phyloP scores from a whole-genome alignment of 2,888 invertebrate species.

The Acrobasis repandana region DNA sequence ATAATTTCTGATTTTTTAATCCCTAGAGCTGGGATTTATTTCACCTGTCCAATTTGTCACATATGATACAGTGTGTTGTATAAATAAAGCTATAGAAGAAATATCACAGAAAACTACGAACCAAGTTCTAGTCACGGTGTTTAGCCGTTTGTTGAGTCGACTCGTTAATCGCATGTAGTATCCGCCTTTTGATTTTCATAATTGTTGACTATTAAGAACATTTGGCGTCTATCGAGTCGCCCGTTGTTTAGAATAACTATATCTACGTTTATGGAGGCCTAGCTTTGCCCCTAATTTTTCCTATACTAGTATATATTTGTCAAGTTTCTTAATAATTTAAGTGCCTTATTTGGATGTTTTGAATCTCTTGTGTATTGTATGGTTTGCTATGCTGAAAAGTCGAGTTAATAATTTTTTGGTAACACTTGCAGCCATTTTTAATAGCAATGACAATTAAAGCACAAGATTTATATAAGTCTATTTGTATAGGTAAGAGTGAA shows the following conservation, averaged over 20 bases:
- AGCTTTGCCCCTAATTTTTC: background rate
- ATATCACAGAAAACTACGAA: background rate
- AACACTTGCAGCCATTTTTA: background rate
- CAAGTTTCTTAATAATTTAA: background rate
- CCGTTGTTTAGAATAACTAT: background rate
- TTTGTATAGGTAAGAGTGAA: slow-evolving; percentile 2
- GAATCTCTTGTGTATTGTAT: slow-evolving; percentile 1
- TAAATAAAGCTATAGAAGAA: background rate
- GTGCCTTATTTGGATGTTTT: background rate
- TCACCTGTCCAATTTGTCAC: too few relatives aligned
- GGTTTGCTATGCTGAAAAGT: background rate
- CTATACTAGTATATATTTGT: background rate
- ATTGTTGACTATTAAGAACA: background rate
- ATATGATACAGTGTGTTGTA: too few relatives aligned
- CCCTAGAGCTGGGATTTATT: too few relatives aligned
- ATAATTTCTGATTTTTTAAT: too few relatives aligned
- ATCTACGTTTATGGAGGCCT: background rate
- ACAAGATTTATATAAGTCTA: slow-evolving; percentile 15
- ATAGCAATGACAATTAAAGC: background rate
- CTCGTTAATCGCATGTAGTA: background rate
- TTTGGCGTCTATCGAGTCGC: background rate
- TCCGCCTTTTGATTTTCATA: background rate
- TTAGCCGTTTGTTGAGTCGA: background rate
- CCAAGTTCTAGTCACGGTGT: background rate
- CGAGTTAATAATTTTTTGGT: background rate